Conservation (phyloP, 2,888 invertebrate genomes). For the Unio delphinus region DNA sequence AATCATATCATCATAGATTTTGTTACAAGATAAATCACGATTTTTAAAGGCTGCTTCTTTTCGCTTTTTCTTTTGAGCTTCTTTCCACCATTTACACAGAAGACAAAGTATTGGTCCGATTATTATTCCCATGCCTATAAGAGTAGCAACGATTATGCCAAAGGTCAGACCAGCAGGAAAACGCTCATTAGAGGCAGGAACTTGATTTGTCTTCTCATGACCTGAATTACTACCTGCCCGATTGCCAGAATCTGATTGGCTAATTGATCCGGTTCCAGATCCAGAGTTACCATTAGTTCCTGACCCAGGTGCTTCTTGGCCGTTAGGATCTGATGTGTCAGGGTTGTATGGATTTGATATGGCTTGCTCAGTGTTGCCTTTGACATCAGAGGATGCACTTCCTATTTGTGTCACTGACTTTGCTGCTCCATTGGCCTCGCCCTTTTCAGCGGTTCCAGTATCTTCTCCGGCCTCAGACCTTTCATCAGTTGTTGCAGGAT, state of each 20-base stretch:
- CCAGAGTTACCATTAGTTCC: too few species aligned
- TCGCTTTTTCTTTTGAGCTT: constrained; percentile 36
- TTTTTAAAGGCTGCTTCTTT: constrained; percentile 32
- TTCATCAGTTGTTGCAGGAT: neutral
- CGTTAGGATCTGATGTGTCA: too few species aligned
- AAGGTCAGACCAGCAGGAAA: constrained; percentile 22
- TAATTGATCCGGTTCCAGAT: too few species aligned
- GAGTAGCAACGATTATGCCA: constrained; percentile 50
- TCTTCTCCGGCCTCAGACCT: neutral
- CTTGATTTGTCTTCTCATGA: too few species aligned
- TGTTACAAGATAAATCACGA: constrained; percentile 25
- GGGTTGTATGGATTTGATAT: neutral
- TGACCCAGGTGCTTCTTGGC: too few species aligned
- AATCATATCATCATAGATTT: constrained; percentile 59
- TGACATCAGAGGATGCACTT: too few species aligned
- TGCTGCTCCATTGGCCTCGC: neutral
- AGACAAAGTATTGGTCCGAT: constrained; percentile 57
- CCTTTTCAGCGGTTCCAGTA: neutral
- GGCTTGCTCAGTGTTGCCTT: too few species aligned
- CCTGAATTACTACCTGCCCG: too few species aligned
- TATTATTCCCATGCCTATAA: constrained; percentile 54
- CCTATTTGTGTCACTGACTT: neutral
- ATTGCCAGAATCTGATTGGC: too few species aligned
- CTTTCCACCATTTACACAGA: constrained; percentile 48
- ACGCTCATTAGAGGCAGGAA: too few species aligned